Conservation (phyloP, 2,113 vertebrate species). For the Serinus canaria region DNA sequence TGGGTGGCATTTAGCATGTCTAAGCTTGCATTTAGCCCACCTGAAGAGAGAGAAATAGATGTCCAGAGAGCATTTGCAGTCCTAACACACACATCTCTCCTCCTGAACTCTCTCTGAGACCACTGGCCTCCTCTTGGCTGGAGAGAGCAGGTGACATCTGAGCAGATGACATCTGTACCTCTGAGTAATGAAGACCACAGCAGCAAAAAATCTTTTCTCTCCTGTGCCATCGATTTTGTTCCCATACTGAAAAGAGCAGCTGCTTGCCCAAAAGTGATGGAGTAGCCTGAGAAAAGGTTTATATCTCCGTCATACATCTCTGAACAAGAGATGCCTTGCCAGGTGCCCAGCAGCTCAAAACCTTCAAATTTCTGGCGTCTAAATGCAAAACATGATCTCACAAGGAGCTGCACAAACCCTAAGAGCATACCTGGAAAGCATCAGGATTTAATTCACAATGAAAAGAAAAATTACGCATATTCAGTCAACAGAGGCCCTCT, state of each 20-base stretch:
- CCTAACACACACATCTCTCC: neutral
- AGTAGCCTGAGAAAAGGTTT: neutral
- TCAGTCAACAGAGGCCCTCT: neutral
- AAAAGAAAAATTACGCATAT: neutral
- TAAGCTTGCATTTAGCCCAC: neutral
- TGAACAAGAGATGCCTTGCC: rapidly evolving
- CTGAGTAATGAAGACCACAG: neutral
- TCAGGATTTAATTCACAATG: neutral
- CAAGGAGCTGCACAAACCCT: neutral
- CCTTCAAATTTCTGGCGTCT: neutral
- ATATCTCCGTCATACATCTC: neutral
- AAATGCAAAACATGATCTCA: neutral
- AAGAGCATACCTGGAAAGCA: neutral
- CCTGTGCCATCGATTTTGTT: neutral
- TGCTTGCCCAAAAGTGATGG: neutral
- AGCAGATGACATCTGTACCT: neutral
- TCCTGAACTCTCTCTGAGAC: neutral
- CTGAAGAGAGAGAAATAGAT: neutral
- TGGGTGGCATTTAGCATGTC: neutral
- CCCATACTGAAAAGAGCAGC: rapidly evolving
- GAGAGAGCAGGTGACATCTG: neutral
- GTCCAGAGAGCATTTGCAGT: neutral
- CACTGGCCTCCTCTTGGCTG: neutral
- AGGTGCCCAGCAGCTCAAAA: neutral
- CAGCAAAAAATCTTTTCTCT: neutral